Percentiles rank a stretch among this genome's conserved stretches.
phyloP scores from a whole-genome alignment of 2,113 vertebrate species.

The Crotalus tigris region DNA sequence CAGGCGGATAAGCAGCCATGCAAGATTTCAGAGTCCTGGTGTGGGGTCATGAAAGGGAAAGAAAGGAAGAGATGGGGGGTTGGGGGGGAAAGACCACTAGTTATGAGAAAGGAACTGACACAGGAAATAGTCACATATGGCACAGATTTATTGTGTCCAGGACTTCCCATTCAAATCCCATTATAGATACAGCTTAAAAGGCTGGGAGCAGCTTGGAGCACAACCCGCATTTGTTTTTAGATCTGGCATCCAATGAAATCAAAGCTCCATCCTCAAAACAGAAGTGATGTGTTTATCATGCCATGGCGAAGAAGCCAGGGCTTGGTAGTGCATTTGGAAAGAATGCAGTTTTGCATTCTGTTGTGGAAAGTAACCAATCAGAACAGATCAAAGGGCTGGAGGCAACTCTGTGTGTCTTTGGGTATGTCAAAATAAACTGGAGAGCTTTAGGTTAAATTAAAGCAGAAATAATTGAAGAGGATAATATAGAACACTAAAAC shows the following conservation, averaged over 20 bases:
- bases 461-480: background rate
- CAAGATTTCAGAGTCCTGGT: slow-evolving; percentile 84
- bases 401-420: background rate
- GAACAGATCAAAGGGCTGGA: background rate
- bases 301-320: slow-evolving; percentile 14
- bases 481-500: slow-evolving; percentile 9
- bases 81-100: slow-evolving; percentile 61
- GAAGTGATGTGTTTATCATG: slow-evolving; percentile 58
- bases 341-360: background rate
- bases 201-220: slow-evolving; percentile 68
- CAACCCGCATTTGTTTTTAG: slow-evolving; percentile 64
- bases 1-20: slow-evolving; percentile 76
- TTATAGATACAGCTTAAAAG: slow-evolving; percentile 75
- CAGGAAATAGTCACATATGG: slow-evolving; percentile 93
- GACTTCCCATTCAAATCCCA: slow-evolving; percentile 87
- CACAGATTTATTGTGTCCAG: slow-evolving; percentile 86
- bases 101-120: slow-evolving; percentile 89
- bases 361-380: background rate
- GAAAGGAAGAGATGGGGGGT: slow-evolving; percentile 30
- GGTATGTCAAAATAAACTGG: background rate
- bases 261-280: slow-evolving; percentile 50
- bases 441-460: slow-evolving; percentile 38
- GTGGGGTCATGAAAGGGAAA: slow-evolving; percentile 82
- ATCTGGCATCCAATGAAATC: slow-evolving; percentile 69
- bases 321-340: background rate